phyloP scores from a whole-genome alignment of 2,888 invertebrate genomes.

The Nemoura dubitans region DNA sequence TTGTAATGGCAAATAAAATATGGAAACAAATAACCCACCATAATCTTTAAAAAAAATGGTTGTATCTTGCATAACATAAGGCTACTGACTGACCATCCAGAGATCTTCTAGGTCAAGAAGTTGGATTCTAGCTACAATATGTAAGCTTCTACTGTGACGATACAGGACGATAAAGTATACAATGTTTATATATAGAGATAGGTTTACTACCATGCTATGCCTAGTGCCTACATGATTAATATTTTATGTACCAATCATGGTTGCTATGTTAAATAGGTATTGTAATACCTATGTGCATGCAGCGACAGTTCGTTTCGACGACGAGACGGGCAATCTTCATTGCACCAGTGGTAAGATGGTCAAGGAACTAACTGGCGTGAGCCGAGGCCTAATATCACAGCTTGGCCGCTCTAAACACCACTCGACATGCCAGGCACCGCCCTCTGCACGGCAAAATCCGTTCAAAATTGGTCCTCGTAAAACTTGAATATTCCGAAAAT shows the following conservation, averaged over 20 bases:
- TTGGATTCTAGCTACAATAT: neutral
- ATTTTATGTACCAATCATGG: neutral
- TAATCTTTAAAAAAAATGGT: neutral
- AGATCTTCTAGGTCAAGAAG: neutral
- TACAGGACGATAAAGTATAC: constrained; percentile 48
- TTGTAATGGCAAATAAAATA: constrained; percentile 46
- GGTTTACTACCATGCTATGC: constrained; percentile 49
- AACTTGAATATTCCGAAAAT: constrained; percentile 22
- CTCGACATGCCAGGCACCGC: neutral
- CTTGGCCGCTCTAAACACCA: constrained; percentile 31
- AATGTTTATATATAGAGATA: constrained; percentile 45
- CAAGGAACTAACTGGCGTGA: constrained; percentile 39
- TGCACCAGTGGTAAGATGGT: constrained; percentile 1
- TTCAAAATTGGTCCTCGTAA: constrained; percentile 42
- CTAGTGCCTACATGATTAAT: constrained; percentile 43
- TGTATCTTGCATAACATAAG: neutral
- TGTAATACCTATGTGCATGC: constrained; percentile 17
- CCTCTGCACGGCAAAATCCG: neutral
- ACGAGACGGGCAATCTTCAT: neutral
- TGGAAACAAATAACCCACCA: constrained; percentile 47
- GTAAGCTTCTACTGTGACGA: constrained; percentile 49
- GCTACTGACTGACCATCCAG: neutral
- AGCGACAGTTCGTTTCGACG: neutral
- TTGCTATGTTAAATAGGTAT: constrained; percentile 12
- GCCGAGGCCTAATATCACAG: constrained; percentile 36